These are phyloP conservation scores for Cheilosia vernalis DNA, from an alignment of 2,888 invertebrate species.

Conservation along the genomic window DNA sequence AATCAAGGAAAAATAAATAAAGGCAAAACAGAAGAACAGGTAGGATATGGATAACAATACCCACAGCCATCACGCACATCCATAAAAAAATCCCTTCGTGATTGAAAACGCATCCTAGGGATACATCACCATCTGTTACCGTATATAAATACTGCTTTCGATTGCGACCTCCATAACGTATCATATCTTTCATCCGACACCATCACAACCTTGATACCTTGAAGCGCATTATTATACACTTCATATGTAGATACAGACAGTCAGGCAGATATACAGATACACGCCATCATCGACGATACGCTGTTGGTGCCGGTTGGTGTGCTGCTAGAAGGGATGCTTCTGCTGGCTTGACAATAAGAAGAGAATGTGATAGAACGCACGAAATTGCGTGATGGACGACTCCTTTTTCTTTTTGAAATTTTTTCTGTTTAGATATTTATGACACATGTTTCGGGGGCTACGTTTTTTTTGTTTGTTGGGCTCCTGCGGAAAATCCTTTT, in stretches of 20 bases:
- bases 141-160: constrained; percentile 20
- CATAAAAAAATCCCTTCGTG: constrained; percentile 35
- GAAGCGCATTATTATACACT: constrained; percentile 44
- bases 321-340: constrained; percentile 9
- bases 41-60: constrained; percentile 17
- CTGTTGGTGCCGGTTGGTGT: no score
- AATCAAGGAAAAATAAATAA: constrained; percentile 52
- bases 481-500: constrained; percentile 14
- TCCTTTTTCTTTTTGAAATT: constrained; percentile 46
- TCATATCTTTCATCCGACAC: constrained; percentile 41
- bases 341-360: neutral
- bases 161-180: constrained; percentile 27
- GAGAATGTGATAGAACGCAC: constrained; percentile 13
- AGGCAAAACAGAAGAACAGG: constrained; percentile 3
- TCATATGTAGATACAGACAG: constrained; percentile 8
- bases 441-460: constrained; percentile 52
- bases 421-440: constrained; percentile 45
- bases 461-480: neutral
- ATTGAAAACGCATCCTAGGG: constrained; percentile 45
- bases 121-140: constrained; percentile 57
- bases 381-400: constrained; percentile 41
- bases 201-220: constrained; percentile 49
- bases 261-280: neutral
- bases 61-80: constrained; percentile 31
- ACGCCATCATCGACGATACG: neutral